These are phyloP conservation scores for Papilio aristodemus DNA, from an alignment of 1,140 invertebrate species.

Conservation along the genomic window DNA sequence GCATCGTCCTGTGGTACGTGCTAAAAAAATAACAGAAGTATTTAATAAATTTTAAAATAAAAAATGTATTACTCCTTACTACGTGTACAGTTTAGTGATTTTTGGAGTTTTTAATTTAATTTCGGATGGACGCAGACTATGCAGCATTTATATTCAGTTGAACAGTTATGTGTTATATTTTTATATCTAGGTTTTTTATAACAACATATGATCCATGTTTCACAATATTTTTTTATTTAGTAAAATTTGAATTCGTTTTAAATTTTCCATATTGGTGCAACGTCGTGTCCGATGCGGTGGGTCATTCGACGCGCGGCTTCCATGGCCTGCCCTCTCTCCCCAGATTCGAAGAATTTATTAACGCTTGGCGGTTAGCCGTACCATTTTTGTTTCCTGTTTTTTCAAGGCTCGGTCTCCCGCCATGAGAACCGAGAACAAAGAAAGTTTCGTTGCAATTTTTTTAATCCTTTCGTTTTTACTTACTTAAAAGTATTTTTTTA, in stretches of 20 bases:
- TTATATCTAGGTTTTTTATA: background rate
- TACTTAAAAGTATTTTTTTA: background rate
- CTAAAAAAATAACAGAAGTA: too few species aligned
- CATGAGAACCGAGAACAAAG: slow-evolving; percentile 46
- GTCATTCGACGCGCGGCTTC: slow-evolving; percentile 36
- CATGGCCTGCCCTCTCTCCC: slow-evolving; percentile 45
- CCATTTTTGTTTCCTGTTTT: slow-evolving; percentile 58
- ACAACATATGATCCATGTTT: background rate
- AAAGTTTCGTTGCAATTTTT: slow-evolving; percentile 43
- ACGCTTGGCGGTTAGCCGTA: slow-evolving; percentile 65
- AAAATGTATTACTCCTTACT: background rate
- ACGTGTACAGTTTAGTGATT: background rate
- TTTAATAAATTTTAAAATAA: background rate
- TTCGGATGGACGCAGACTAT: background rate
- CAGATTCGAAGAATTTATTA: slow-evolving; percentile 72
- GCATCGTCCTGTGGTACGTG: too few species aligned
- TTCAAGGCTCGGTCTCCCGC: slow-evolving; percentile 44
- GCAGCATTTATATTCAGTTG: background rate
- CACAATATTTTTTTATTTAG: background rate
- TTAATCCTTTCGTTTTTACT: slow-evolving; percentile 30
- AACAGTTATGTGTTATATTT: too few species aligned
- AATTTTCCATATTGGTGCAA: background rate
- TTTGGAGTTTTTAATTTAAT: background rate
- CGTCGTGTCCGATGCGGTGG: background rate
- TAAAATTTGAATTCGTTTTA: background rate